Percentiles rank a stretch among this genome's conserved stretches.
Evolutionary conservation across 2,888 invertebrate species (phyloP).

Genomic region (Petrolisthes manimaculis): DNA sequence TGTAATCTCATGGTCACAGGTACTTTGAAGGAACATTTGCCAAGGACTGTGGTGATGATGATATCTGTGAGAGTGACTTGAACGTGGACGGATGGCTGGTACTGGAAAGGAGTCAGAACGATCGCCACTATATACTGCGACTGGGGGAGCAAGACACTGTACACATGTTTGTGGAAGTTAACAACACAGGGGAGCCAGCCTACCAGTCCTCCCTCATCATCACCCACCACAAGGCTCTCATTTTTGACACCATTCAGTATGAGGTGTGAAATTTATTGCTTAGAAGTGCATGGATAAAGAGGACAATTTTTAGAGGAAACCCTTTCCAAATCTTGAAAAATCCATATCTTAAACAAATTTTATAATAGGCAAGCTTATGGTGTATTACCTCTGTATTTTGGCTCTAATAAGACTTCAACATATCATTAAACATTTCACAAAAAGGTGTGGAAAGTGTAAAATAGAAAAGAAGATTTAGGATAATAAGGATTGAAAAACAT

Average conservation of each 20-base stretch:
- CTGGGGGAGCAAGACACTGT: constrained; percentile 84
- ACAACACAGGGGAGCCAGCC: constrained; percentile 88
- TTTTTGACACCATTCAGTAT: constrained; percentile 80
- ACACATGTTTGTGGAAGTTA: constrained; percentile 80
- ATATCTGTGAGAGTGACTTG: constrained; percentile 87
- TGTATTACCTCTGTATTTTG: no score
- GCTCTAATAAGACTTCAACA: no score
- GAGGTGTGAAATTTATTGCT: constrained; percentile 73
- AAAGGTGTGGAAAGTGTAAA: no score
- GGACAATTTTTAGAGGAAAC: neutral
- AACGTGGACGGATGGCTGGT: constrained; percentile 77
- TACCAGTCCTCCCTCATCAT: constrained; percentile 88
- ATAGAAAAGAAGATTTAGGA: no score
- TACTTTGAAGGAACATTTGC: constrained; percentile 87
- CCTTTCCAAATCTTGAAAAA: no score
- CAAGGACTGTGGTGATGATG: constrained; percentile 91
- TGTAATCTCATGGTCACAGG: constrained; percentile 69
- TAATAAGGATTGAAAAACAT: no score
- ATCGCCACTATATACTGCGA: constrained; percentile 69
- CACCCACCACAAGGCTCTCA: constrained; percentile 81
- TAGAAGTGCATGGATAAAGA: neutral
- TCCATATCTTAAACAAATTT: no score
- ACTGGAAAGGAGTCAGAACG: constrained; percentile 68
- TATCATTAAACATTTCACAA: no score
- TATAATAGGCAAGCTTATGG: no score